Evolutionary conservation across 2,797 vertebrate species (phyloP), one percentile per base, ranked within the genome.

Genomic region (Platyrinchus mystaceus): DNA sequence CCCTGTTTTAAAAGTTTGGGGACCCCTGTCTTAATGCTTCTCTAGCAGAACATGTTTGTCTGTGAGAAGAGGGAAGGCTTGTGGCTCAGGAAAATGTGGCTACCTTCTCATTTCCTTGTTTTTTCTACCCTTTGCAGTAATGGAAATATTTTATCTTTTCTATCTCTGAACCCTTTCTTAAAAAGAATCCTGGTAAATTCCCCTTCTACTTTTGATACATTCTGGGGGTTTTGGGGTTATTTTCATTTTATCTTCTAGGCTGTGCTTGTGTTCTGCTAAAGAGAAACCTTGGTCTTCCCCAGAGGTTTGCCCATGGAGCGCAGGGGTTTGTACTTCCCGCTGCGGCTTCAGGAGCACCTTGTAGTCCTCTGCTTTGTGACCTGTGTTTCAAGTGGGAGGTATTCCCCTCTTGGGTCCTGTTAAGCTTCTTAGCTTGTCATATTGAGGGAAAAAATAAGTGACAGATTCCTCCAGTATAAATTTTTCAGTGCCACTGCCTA

Each of bases 1-100:
- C n/a, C n/a, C n/a, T n/a, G n/a, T n/a, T n/a, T n/a, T n/a, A n/a
- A n/a, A n/a, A n/a, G n/a, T n/a, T n/a, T n/a, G n/a, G n/a, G n/a
- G n/a, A n/a, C n/a, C n/a, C n/a, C n/a, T 9, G 9, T 76, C 37
- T 60, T 2, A 2, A 9, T 39, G n/a, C 14, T 47, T 90, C 18
- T 81, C n/a, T 46, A 49, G 43, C 5, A 1, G 15, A 62, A 11
- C 26, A 12, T 2, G 9, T 49, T 14, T 1, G 1, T 27, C 50
- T 63, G 2, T 58, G 46, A 81, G 80, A 28, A 77, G 53, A 56
- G 27, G 49, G 46, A 49, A 32, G 28, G 34, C 26, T 77, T 22
- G 17, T 64, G 21, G 19, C 26, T 70, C 0, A 0, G 50, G 68
- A 79, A 74, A 69, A 17, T 1, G 1, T 0, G 3, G 10, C 37